Evolutionary conservation across 2,797 vertebrate species (phyloP), one percentile per base, ranked within the genome.

Genomic region (Myotis daubentonii): DNA sequence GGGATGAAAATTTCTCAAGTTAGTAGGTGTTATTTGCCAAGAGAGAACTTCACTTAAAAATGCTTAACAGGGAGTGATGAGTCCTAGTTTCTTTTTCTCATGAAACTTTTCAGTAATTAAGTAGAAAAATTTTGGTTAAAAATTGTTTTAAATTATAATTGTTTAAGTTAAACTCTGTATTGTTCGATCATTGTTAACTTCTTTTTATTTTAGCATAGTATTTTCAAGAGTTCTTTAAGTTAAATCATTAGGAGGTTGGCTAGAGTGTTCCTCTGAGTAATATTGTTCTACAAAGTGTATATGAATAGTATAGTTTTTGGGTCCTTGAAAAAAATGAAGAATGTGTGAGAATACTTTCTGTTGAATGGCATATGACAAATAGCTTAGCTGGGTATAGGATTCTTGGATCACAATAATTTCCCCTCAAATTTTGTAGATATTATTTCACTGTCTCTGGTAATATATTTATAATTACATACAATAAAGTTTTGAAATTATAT

Each of bases 1-100:
- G 75, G 44, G 86, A 93, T 62, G 90, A 91, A 87, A 88, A 94
- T 92, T 62, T 93, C 82, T 97, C 87, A 57, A 72, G 33, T 88
- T 82, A 93, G 91, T 92, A 74, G 71, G 70, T 96, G 60, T 92
- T 89, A 23, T 88, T 90, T 94, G 71, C 78, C 25, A 79, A 86
- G 65, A 94, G 33, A 51, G 13, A 94, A 57, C 80, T 62, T 70
- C 30, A 12, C 49, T 95, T 91, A 72, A 79, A 92, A 90, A 65
- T 74, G 23, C 72, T 33, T 30, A 28, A 41, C 13, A 93, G 16
- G 68, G 41, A 90, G 22, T 22, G 25, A 93, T 19, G 66, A 85
- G 38, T 66, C 70, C 86, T 88, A 68, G 47, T 94, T 94, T 55
- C 49, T 76, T 96, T 88, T 92, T 62, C 87, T 86, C 41, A 95